Evolutionary conservation across 1,140 invertebrate species (phyloP), one percentile per base, ranked within the genome.

Genomic region (Hestina assimilis): DNA sequence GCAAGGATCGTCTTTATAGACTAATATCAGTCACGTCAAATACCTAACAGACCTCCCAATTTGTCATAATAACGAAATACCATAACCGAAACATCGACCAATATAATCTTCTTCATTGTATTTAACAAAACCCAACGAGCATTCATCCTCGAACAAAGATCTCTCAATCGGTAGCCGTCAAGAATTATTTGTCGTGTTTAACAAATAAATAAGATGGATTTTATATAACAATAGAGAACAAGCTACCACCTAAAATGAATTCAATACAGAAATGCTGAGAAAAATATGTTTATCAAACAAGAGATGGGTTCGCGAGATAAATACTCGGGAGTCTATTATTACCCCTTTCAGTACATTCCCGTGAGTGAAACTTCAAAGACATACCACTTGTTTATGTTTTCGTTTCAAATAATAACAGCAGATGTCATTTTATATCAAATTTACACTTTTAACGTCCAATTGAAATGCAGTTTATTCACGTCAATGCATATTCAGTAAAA

Each of bases 191-290:
- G 75, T 78, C 72, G 66, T 79, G 74, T 82, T 82, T 78, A 72
- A 80, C 75, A 81, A 79, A 86, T 83, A 84, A 83, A 87, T 87
- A 83, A 75, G 63, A 71, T 61, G 69, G 70, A 75, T 84, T 84
- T 78, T 71, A 73, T 79, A 78, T 73, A 59, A 84, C 75, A 86
- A 87, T 82, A 62, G 33, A 17, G 75, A 64, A 28, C 59, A 61
- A 72, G 63, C 61, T 66, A 60, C 56, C 62, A 68, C 65, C 68
- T 66, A 64, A 69, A 66, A 63, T 56, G 55, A 69, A 67, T 72
- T 71, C 71, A 74, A 81, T 79, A 73, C 66, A 72, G 55, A 63
- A 68, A 69, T 69, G 66, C 71, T 68, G 66, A 73, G 63, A 75
- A 84, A 83, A 86, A 79, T 75, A 72, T 79, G 78, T 86, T 83